Evolutionary conservation across 2,888 invertebrate species (phyloP).

Genomic region (Stenurella melanura): DNA sequence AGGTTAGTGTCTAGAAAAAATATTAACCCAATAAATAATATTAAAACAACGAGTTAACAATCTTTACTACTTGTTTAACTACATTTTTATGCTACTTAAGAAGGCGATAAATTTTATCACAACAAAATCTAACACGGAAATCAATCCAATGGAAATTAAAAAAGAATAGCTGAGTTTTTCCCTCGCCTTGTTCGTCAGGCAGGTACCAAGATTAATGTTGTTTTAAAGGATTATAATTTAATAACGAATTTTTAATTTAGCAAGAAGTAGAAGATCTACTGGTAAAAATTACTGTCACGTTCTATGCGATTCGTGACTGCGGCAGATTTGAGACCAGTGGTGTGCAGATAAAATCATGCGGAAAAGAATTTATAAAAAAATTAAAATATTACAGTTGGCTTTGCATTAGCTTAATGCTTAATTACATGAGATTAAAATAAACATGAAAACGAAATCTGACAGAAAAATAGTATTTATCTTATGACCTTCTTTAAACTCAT

Average conservation of each 20-base stretch:
- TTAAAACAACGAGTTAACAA: neutral
- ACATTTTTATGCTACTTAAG: neutral
- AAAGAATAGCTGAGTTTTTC: neutral
- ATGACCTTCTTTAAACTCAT: too few relatives aligned
- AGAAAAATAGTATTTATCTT: too few relatives aligned
- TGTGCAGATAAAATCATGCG: neutral
- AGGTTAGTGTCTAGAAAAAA: neutral
- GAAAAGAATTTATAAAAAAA: too few relatives aligned
- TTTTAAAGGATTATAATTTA: constrained; percentile 32
- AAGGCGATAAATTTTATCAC: constrained; percentile 8
- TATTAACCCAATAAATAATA: neutral
- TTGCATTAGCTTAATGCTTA: too few relatives aligned
- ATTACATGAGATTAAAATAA: too few relatives aligned
- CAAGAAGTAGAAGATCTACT: constrained; percentile 31
- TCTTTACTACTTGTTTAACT: constrained; percentile 16
- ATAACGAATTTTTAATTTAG: constrained; percentile 39
- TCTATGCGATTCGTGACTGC: constrained; percentile 32
- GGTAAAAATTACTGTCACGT: constrained; percentile 35
- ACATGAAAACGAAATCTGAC: too few relatives aligned
- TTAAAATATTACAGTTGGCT: too few relatives aligned
- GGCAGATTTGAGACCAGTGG: constrained; percentile 24
- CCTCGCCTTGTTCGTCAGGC: neutral
- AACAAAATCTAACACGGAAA: constrained; percentile 11
- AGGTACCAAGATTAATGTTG: constrained; percentile 24
- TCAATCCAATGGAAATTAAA: constrained; percentile 23